A percentile compares a stretch with the other conserved stretches of the same genome.
Conservation (phyloP, 1,140 invertebrate genomes). For the Pseudomyrmex pallidus region DNA sequence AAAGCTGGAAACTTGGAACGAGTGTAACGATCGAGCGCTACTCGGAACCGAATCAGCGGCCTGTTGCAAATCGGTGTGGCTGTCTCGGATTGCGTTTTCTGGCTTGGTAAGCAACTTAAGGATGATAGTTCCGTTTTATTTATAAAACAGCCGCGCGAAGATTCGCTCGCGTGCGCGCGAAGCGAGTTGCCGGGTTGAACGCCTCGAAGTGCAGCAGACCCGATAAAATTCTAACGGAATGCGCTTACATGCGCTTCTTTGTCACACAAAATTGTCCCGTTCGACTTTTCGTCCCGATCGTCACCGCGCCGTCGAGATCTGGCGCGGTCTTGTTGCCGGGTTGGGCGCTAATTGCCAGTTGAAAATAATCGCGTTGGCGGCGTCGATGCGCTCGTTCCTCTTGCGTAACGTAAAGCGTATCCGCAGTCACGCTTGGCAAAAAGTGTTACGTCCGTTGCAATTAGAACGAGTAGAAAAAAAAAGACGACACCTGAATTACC, state of each 20-base stretch:
- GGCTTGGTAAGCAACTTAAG: constrained; percentile 37
- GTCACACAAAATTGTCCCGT: constrained; percentile 37
- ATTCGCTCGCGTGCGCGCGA: constrained; percentile 44
- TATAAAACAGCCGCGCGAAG: constrained; percentile 56
- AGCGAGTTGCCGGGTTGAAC: constrained; percentile 63
- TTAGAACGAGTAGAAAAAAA: constrained; percentile 51
- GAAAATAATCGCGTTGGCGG: constrained; percentile 29
- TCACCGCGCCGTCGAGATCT: background rate
- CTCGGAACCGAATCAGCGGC: constrained; percentile 9
- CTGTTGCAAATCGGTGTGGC: constrained; percentile 3
- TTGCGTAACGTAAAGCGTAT: constrained; percentile 44
- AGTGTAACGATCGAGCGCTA: constrained; percentile 19
- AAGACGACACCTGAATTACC: constrained; percentile 24
- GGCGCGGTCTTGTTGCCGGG: background rate
- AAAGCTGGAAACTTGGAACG: background rate
- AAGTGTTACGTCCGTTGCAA: constrained; percentile 64
- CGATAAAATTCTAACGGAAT: constrained; percentile 61
- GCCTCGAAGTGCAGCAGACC: constrained; percentile 65
- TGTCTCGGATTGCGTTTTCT: constrained; percentile 37
- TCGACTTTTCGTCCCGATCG: constrained; percentile 30
- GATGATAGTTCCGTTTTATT: constrained; percentile 59
- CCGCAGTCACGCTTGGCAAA: constrained; percentile 48
- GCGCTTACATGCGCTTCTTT: constrained; percentile 16
- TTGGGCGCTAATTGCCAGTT: constrained; percentile 25
- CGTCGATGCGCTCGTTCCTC: constrained; percentile 27